Conservation (phyloP, 2,113 vertebrate species). For the Regulus satrapa region DNA sequence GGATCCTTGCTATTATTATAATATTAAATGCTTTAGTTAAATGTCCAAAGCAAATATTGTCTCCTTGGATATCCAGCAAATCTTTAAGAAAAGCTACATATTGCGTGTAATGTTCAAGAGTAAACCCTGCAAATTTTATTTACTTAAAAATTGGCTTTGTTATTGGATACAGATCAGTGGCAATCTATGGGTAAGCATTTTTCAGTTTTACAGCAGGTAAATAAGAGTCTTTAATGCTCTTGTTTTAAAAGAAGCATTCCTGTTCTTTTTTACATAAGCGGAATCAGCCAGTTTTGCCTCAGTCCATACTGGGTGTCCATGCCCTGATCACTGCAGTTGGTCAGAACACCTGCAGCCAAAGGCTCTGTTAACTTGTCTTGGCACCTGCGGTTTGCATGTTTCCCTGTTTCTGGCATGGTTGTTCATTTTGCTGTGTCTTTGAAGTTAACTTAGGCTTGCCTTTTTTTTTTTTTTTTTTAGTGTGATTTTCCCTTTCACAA, state of each 20-base stretch:
- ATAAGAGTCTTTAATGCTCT: background rate
- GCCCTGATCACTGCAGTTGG: background rate
- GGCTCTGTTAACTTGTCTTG: background rate
- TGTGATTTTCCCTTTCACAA: background rate
- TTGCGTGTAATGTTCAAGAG: background rate
- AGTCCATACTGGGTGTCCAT: background rate
- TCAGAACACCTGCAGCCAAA: background rate
- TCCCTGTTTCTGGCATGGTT: background rate
- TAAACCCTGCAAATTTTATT: background rate
- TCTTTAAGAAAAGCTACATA: background rate
- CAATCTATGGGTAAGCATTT: background rate
- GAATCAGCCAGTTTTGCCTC: background rate
- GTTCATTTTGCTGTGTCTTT: background rate
- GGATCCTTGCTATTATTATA: background rate
- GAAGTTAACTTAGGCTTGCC: background rate
- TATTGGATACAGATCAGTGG: background rate
- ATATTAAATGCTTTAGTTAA: background rate
- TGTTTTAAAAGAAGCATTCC: background rate
- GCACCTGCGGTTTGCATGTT: background rate
- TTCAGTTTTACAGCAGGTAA: background rate
- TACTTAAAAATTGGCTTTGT: background rate
- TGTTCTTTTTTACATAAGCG: background rate
- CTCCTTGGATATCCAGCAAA: background rate
- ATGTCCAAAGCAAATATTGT: background rate
- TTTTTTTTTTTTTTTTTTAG: no score